Base-by-base conservation (phyloP, 2,113 vertebrate species). In the Psammodynastes pulverulentus region DNA sequence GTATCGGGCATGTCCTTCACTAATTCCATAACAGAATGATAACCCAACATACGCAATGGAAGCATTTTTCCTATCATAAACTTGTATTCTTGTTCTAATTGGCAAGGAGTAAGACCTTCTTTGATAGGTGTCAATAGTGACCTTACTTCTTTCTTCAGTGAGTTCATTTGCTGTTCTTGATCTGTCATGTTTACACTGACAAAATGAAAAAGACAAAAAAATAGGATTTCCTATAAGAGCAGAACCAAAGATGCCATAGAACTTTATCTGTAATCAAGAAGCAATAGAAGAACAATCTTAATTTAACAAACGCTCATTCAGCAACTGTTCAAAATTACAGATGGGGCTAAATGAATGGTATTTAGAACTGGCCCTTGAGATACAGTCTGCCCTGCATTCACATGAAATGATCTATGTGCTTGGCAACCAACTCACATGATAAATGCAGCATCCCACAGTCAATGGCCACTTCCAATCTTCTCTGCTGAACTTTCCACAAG, bases 1-100 rank as follows among this genome's bases (percentile, higher is more conserved):
- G 98, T 98, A 12, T 98, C 98, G 0, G 98, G 98, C 98, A 99
- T 99, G 72, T 98, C 97, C 53, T 95, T 91, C 67, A 98, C 97
- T 97, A 99, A 97, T 91, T 99, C 98, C 97, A 99, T 95, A 3
- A 98, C 92, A 89, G 97, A 97, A 0, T 62, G 96, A 93, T 98
- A 99, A 48, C 99, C 99, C 87, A 99, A 96, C 1, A 56, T 3
- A 12, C 2, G 96, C 1, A 99, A 96, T 0, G 99, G 99, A 21
- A 99, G 95, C 0, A 97, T 97, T 51, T 95, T 97, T 7, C 99
- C 98, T 8, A 99, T 89, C 98, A 99, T 98, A 49, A 58, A 39
- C 7, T 91, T 4, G 91, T 99, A 99, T 93, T 99, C 99, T 39
- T 93, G 91, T 91, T 96, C 97, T 94, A 99, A 97, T 87, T 98